Evolutionary conservation across 2,888 invertebrate species (phyloP).

Genomic region (Cistogaster globosa): DNA sequence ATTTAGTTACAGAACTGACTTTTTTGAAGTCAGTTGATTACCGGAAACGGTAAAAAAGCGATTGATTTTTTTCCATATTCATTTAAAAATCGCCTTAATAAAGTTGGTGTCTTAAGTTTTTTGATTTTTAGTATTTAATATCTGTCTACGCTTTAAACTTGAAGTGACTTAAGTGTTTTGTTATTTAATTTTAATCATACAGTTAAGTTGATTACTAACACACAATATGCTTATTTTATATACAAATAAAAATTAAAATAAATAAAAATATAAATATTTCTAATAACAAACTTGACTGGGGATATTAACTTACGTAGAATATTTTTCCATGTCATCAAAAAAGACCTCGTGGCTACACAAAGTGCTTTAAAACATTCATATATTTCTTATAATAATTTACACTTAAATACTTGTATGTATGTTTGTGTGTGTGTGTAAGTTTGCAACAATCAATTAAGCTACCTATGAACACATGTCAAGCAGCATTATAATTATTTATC

Average conservation of each 20-base stretch:
- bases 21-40: too few species aligned
- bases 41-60: too few species aligned
- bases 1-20: too few species aligned
- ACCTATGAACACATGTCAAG: conserved; percentile 60
- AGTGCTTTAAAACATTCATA: not conserved
- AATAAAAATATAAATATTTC: conserved; percentile 17
- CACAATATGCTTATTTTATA: not conserved
- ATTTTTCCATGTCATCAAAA: conserved; percentile 31
- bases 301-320: conserved; percentile 45
- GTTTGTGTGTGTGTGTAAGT: not conserved
- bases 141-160: not conserved
- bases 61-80: too few species aligned
- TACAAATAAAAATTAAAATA: too few species aligned
- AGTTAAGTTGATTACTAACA: not conserved
- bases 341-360: conserved; percentile 31
- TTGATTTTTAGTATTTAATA: not conserved
- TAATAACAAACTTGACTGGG: conserved; percentile 49
- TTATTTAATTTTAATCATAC: conserved; percentile 4
- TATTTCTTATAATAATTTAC: not conserved
- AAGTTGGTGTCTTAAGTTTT: not conserved
- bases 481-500: conserved; percentile 46
- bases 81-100: not conserved
- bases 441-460: conserved; percentile 52
- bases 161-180: conserved; percentile 20
- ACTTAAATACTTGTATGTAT: not conserved